Evolutionary conservation across 2,888 invertebrate species (phyloP).

Genomic region (Drosophila quasianomalipes): DNA sequence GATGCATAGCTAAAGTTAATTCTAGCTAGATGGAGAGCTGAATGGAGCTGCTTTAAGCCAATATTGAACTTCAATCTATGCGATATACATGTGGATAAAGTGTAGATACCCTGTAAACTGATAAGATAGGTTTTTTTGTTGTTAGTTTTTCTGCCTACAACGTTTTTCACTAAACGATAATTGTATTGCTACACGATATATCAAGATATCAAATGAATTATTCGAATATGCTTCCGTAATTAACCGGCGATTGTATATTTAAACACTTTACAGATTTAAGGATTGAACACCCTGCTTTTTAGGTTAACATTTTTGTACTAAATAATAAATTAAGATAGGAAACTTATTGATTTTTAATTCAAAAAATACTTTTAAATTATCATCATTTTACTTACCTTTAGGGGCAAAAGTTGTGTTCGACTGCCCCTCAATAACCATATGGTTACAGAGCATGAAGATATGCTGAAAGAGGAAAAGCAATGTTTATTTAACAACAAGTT

Average conservation of each 20-base stretch:
- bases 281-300: background rate
- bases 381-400: background rate
- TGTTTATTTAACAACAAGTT: slow-evolving; percentile 42
- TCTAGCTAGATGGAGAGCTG: background rate
- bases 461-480: slow-evolving; percentile 14
- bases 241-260: background rate
- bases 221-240: background rate
- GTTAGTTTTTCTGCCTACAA: background rate
- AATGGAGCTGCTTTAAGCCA: background rate
- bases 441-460: background rate
- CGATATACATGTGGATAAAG: background rate
- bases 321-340: no score
- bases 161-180: background rate
- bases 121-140: background rate
- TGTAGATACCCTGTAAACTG: background rate
- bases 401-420: background rate
- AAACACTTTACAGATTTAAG: background rate
- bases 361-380: background rate
- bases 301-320: no score
- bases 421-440: background rate
- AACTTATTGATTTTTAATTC: no score
- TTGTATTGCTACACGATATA: background rate
- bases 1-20: background rate
- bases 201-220: background rate
- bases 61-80: background rate